These are phyloP conservation scores for Lathronympha strigana DNA, from an alignment of 2,888 invertebrate genomes.

Conservation along the genomic window DNA sequence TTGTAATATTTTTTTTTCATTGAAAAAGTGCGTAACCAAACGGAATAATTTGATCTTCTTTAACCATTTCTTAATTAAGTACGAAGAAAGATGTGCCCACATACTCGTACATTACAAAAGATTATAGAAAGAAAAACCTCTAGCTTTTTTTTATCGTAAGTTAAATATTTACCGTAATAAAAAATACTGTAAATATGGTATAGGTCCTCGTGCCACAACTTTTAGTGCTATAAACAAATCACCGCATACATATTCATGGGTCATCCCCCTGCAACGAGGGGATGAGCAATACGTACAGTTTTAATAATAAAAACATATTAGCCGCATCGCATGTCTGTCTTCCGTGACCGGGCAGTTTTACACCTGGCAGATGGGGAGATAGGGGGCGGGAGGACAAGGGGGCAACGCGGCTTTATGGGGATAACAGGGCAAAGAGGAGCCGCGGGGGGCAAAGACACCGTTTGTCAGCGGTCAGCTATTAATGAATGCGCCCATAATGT, in stretches of 20 bases:
- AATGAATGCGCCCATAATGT: constrained; percentile 80
- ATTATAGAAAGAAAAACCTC: no score
- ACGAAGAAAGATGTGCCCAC: no score
- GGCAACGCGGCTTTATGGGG: constrained; percentile 61
- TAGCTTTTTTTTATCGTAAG: no score
- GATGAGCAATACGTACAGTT: constrained; percentile 73
- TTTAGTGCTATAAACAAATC: constrained; percentile 70
- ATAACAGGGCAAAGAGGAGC: constrained; percentile 64
- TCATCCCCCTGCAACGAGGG: constrained; percentile 66
- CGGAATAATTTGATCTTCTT: no score
- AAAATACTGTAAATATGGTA: not conserved
- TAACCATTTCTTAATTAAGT: no score
- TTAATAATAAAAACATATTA: constrained; percentile 83
- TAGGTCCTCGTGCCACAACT: constrained; percentile 27
- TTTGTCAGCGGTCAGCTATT: constrained; percentile 81
- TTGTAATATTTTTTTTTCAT: no score
- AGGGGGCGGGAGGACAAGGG: constrained; percentile 53
- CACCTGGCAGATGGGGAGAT: constrained; percentile 75
- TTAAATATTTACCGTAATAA: not conserved
- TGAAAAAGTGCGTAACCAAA: no score
- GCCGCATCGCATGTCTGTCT: constrained; percentile 81
- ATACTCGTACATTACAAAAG: no score
- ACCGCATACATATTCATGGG: constrained; percentile 78
- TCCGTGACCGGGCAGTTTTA: constrained; percentile 83
- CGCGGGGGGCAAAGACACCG: constrained; percentile 67